Conservation (phyloP, 2,113 vertebrate species). For the Lepidothrix coronata region DNA sequence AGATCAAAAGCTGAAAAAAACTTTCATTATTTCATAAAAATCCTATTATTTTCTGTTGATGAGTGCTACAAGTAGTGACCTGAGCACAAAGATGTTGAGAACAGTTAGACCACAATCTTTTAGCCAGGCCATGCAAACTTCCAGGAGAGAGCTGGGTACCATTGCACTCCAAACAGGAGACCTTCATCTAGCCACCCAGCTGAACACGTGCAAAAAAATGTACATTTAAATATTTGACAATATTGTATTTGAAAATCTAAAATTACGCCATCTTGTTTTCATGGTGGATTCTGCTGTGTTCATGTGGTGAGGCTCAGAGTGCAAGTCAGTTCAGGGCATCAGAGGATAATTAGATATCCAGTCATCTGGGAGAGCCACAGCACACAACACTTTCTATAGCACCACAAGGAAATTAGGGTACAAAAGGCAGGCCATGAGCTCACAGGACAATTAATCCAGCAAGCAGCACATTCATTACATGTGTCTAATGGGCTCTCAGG, state of each 20-base stretch:
- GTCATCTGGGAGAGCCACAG: neutral
- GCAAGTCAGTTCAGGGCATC: neutral
- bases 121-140: neutral
- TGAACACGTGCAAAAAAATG: rapidly evolving
- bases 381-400: neutral
- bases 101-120: neutral
- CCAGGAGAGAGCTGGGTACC: neutral
- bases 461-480: neutral
- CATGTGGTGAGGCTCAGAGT: neutral
- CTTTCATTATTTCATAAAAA: neutral
- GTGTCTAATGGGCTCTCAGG: neutral
- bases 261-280: neutral
- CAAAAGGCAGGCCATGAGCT: neutral
- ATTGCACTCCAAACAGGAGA: neutral
- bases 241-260: neutral
- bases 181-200: neutral
- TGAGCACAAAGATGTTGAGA: neutral
- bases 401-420: neutral
- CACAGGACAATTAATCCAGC: neutral
- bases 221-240: neutral
- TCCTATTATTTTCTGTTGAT: neutral
- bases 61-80: neutral
- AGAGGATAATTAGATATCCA: neutral
- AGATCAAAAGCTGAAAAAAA: neutral
- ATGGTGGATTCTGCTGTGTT: neutral